A percentile compares a stretch with the other conserved stretches of the same genome.
Evolutionary conservation across 1,140 invertebrate genomes (phyloP).

Genomic region (Brachionus rotundiformis): DNA sequence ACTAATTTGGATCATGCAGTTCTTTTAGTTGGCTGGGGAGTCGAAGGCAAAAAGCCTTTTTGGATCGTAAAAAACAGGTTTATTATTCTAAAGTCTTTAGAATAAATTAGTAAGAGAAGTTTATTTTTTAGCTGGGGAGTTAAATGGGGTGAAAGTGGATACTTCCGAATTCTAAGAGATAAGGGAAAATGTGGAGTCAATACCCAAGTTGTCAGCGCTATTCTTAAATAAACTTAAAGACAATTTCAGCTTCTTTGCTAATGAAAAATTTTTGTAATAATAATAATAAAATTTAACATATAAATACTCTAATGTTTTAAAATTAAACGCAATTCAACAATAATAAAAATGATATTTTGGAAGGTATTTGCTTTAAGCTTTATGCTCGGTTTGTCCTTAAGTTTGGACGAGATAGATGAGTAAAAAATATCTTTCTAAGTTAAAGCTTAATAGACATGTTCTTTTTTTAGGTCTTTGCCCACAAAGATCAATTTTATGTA

Average conservation of each 20-base stretch:
- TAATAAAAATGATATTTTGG: neutral
- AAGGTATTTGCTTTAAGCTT: neutral
- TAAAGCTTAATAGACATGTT: neutral
- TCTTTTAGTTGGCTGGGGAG: constrained; percentile 59
- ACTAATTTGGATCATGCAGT: constrained; percentile 59
- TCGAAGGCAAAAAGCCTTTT: constrained; percentile 56
- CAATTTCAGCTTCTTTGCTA: neutral
- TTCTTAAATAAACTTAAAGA: constrained; percentile 53
- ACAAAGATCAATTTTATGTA: constrained; percentile 24
- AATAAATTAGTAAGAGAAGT: neutral
- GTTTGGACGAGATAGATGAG: neutral
- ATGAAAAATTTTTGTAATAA: constrained; percentile 19
- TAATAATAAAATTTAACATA: constrained; percentile 35
- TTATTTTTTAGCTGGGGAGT: constrained; percentile 57
- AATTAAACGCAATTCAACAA: neutral
- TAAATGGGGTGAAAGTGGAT: constrained; percentile 59
- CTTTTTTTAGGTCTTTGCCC: constrained; percentile 10
- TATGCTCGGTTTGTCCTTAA: neutral
- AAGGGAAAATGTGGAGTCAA: constrained; percentile 59
- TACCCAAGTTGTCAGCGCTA: constrained; percentile 58
- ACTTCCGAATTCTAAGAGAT: constrained; percentile 58
- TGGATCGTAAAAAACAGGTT: constrained; percentile 59
- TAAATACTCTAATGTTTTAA: neutral
- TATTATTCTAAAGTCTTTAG: too few species aligned
- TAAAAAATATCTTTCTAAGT: neutral